Evolutionary conservation across 1,140 invertebrate species (phyloP), one percentile per base, ranked within the genome.

Genomic region (Acyrthosiphon pisum): DNA sequence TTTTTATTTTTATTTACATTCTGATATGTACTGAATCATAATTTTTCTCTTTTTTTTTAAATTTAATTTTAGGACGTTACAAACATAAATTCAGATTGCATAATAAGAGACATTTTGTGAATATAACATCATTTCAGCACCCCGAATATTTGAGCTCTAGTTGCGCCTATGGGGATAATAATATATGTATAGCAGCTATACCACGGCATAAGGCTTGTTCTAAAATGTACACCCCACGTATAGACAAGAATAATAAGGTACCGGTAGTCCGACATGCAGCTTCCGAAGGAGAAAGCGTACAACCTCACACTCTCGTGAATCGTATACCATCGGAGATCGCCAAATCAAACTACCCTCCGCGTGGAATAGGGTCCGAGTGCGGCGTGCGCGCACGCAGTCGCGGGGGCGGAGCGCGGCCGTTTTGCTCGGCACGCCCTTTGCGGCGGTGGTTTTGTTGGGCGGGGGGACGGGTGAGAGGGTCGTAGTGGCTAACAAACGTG

Each of bases 381-480:
- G 6, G 8, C 30, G 46, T 11, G 84, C 30, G 37, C 88, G 35
- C 46, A 35, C 46, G 30, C 44, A 35, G 9, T 50, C n/a, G 20
- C 53, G 23, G 9, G 35, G 91, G 91, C 91, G 91, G 91, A 92
- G 91, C 91, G 46, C 76, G 50, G 2, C n/a, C 9, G 26, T 90
- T 60, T 14, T 60, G 18, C 46, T 20, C 11, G 91, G 14, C 91
- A 92, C 91, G 91, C 91, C 91, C 48, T 48, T 46, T 30, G 37
- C 35, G 90, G 41, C n/a, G n/a, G 18, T n/a, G 37, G 35, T 7
- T 44, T 9, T 26, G 60, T 4, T 23, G 41, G 35, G 6, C 2
- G 18, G 7, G n/a, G 14, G 20, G 44, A 81, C 1, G 60, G 6
- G 14, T 0, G 60, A 14, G 30, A 14, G n/a, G 14, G 14, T 18